These are phyloP conservation scores for Hassar affinis DNA, from an alignment of 2,113 vertebrate species.

Conservation along the genomic window DNA sequence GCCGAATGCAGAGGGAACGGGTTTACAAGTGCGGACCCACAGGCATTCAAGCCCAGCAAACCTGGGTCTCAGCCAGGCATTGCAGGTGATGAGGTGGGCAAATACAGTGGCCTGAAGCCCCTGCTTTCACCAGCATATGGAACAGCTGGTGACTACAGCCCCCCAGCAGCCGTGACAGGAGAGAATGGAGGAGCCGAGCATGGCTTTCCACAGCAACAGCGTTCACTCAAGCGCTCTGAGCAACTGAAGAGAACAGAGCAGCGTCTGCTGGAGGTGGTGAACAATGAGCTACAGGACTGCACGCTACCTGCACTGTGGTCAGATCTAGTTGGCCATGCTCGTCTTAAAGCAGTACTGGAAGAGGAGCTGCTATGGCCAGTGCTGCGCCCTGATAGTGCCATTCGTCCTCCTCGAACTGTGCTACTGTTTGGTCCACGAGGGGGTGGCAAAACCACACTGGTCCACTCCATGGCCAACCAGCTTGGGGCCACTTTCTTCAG, in stretches of 20 bases:
- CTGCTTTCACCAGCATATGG: constrained; percentile 79
- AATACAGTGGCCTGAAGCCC: constrained; percentile 75
- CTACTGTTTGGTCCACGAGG: constrained; percentile 92
- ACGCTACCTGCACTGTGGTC: constrained; percentile 85
- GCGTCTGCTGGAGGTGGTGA: constrained; percentile 81
- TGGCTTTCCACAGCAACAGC: constrained; percentile 64
- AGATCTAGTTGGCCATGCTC: constrained; percentile 83
- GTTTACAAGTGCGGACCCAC: constrained; percentile 73
- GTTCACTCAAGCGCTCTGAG: constrained; percentile 73
- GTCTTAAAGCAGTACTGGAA: constrained; percentile 86
- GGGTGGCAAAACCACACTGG: constrained; percentile 83
- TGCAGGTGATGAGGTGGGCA: constrained; percentile 63
- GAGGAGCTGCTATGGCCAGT: constrained; percentile 93
- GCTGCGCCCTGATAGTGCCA: constrained; percentile 72
- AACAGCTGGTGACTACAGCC: constrained; percentile 78
- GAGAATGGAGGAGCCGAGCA: constrained; percentile 69
- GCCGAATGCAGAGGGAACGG: constrained; percentile 82
- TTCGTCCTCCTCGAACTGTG: constrained; percentile 77
- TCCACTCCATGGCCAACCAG: constrained; percentile 86
- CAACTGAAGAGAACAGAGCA: constrained; percentile 79
- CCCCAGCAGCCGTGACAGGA: constrained; percentile 74
- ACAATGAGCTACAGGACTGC: constrained; percentile 84
- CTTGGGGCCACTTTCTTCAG: constrained; percentile 85
- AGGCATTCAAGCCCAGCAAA: constrained; percentile 80
- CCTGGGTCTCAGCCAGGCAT: constrained; percentile 68